Evolutionary conservation across 2,888 invertebrate genomes (phyloP), one percentile per base, ranked within the genome.

Genomic region (Amphipyra tragopoginis): DNA sequence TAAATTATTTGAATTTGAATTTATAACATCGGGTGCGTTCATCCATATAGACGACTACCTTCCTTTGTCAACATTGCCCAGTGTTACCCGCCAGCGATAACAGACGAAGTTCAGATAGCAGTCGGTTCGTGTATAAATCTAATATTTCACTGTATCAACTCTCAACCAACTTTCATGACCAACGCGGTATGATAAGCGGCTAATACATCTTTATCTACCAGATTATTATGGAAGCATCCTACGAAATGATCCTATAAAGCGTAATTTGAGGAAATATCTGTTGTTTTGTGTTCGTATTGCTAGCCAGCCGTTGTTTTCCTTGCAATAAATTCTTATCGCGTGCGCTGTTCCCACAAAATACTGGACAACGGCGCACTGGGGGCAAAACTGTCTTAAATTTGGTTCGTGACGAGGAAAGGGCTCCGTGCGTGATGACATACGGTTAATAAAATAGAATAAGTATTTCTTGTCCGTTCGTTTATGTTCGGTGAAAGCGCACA

Each of bases 241-340:
- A n/a, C 5, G 1, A 13, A 33, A 47, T 9, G 33, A 5, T 33
- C 33, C 13, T 9, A 47, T 40, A n/a, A 33, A 33, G 4, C 34
- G 36, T 39, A 48, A 58, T 55, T 58, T 29, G 11, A 39, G 43
- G 15, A 38, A 50, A 48, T 69, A 34, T 50, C n/a, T 11, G 13
- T 26, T n/a, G 14, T 26, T 43, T 48, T 40, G 14, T 54, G 13
- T 13, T 1, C 29, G 15, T 42, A 14, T 51, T 6, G n/a, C 11
- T 15, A 42, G 15, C 29, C 21, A 14, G 26, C 44, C 42, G 42
- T 58, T 33, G 54, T 64, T 55, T 60, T 52, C 52, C 68, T 42
- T 39, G 21, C 36, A 59, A 60, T 70, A 77, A 39, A 77, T 67
- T 74, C 70, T 63, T 75, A 70, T 75, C 77, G 75, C 70, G 70